Evolutionary conservation across 2,888 invertebrate genomes (phyloP), one percentile per base, ranked within the genome.

Genomic region (Cephalotes varians): DNA sequence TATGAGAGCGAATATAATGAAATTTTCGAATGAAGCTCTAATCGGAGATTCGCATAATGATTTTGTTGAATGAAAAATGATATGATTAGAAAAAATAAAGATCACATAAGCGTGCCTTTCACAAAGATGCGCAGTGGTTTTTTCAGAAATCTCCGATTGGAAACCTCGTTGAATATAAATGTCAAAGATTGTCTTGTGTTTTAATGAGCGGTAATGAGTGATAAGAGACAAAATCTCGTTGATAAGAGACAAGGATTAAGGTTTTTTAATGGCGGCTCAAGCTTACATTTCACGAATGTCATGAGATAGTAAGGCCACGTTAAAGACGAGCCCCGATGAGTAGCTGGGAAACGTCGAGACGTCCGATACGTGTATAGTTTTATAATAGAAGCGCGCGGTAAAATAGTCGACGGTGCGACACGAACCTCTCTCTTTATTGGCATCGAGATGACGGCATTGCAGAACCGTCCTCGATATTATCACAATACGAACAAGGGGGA

Each of bases 401-500:
- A 67, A 3, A 10, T 40, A 67, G 3, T 62, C 21, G 47, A 80
- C 81, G 79, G 72, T 56, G 81, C 73, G 83, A 83, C 87, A 76
- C 81, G 87, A 89, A 89, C 85, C 56, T 72, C 49, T 83, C 49
- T 79, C 82, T 82, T 81, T 71, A 71, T 77, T 62, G 79, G 82
- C 65, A 72, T 82, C 89, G 84, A 71, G 56, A 72, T 21, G 79
- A 79, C 37, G 83, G 73, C 44, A 80, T 15, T 12, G 40, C 12
- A 28, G 25, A 31, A 65, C 44, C 85, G 83, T 74, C 86, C 40
- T 72, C 85, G 88, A 83, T 64, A 56, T 86, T 90, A 90, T 90
- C 90, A 90, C 90, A 90, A 90, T 90, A 82, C 80, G 62, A 71
- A 81, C 69, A 69, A 51, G 51, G 40, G 15, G 76, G 64, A 64